Base-by-base conservation (phyloP, 2,113 vertebrate species). In the Pedetes capensis region DNA sequence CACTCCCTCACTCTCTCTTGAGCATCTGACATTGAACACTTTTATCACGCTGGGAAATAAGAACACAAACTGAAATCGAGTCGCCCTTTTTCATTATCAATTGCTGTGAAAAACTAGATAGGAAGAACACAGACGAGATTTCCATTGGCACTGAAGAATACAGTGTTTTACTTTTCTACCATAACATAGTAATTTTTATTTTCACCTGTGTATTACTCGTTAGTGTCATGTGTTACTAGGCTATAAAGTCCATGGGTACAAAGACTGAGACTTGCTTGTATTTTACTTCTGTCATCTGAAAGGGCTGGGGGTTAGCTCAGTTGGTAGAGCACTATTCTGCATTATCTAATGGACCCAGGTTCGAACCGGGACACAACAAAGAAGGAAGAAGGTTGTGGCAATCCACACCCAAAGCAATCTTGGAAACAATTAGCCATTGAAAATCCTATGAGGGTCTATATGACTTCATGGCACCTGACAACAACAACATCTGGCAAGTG, bases 281-380 rank as follows among this genome's bases (percentile, higher is more conserved):
- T 44, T 91, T 93, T 75, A 47, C 53, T 91, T 81, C 34, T 39
- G n/a, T n/a, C n/a, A n/a, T n/a, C n/a, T n/a, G n/a, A n/a, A n/a
- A n/a, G n/a, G n/a, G n/a, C n/a, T n/a, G n/a, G n/a, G n/a, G n/a
- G n/a, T n/a, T n/a, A n/a, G n/a, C n/a, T n/a, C n/a, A n/a, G n/a
- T n/a, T n/a, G n/a, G n/a, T n/a, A n/a, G n/a, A n/a, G n/a, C n/a
- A n/a, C n/a, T n/a, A n/a, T n/a, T n/a, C n/a, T n/a, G n/a, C n/a
- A n/a, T n/a, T n/a, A n/a, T n/a, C n/a, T n/a, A n/a, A n/a, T n/a
- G n/a, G n/a, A n/a, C n/a, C n/a, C n/a, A n/a, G n/a, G n/a, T n/a
- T n/a, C n/a, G n/a, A n/a, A n/a, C n/a, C n/a, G n/a, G n/a, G n/a
- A n/a, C n/a, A n/a, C n/a, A n/a, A n/a, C n/a, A n/a, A n/a, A n/a